Evolutionary conservation across 1,140 invertebrate species (phyloP), one percentile per base, ranked within the genome.

Genomic region (Tetramorium simillimum): DNA sequence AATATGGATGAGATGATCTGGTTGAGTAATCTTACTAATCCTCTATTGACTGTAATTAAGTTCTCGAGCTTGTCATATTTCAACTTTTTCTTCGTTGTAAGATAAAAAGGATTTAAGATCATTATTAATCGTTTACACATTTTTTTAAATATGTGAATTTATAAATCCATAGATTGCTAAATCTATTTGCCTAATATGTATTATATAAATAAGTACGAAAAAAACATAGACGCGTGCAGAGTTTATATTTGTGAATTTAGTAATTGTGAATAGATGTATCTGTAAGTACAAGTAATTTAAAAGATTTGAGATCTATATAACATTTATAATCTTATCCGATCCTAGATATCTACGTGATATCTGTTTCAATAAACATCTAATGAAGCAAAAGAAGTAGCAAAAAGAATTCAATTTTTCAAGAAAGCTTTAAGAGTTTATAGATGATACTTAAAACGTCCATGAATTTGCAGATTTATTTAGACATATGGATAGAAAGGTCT

Each of bases 1-100:
- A 73, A 84, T 84, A 73, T 75, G 53, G 14, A 3, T 37, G 69
- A 84, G 69, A 84, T 82, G 18, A 51, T 46, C 21, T 77, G 73
- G 24, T 73, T 75, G 18, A 70, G 16, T 3, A 75, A 37, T 60
- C 33, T 2, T 58, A 51, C 3, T 56, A 40, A 70, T 56, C 9
- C 0, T 24, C n/a, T 16, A 81, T 6, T 70, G 16, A 10, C 14
- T 56, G 14, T 16, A 43, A 46, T 58, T 72, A 43, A 80, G 12
- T 82, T 58, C 14, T 33, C 24, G 40, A 51, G 1, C 18, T 58
- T 65, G 3, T 65, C 37, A 43, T 40, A 46, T 67, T 16, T 70
- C 46, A 37, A 67, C 7, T 70, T 62, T 69, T 46, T 58, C 9
- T 53, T 53, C 21, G 28, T 82, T 82, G 5, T 46, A 58, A 70